Percentiles rank a stretch among this genome's conserved stretches.
These are phyloP conservation scores for Hyphantria cunea DNA, from an alignment of 1,140 invertebrate species.

Conservation along the genomic window DNA sequence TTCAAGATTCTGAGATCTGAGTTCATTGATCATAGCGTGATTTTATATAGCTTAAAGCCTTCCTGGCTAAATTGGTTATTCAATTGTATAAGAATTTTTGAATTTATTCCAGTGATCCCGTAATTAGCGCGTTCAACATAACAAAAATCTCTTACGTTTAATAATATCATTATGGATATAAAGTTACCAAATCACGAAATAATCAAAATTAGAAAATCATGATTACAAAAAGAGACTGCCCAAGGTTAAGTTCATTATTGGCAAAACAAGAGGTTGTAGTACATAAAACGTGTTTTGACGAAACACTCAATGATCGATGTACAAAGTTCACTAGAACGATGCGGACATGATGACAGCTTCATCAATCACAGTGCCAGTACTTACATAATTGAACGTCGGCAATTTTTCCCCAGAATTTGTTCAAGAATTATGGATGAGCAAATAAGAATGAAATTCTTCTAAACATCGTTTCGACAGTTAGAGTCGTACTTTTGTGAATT, in stretches of 20 bases:
- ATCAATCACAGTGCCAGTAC: slow-evolving; percentile 20
- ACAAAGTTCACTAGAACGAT: slow-evolving; percentile 14
- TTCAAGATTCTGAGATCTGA: no score
- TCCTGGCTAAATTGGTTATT: no score
- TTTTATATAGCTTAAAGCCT: no score
- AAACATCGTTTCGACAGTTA: not conserved
- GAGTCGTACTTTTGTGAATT: no score
- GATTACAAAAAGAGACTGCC: no score
- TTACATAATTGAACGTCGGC: slow-evolving; percentile 32
- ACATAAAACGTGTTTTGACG: slow-evolving; percentile 21
- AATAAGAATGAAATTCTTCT: slow-evolving; percentile 2
- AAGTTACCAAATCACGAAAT: not conserved
- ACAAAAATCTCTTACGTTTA: no score
- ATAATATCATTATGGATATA: not conserved
- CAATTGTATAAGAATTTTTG: no score
- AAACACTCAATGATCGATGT: slow-evolving; percentile 29
- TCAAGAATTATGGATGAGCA: slow-evolving; percentile 26
- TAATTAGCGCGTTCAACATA: no score
- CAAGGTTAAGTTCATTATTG: slow-evolving; percentile 18
- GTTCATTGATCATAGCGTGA: no score
- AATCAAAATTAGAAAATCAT: not conserved
- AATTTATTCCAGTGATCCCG: no score
- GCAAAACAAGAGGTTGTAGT: slow-evolving; percentile 14
- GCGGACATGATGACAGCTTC: slow-evolving; percentile 20
- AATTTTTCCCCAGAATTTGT: slow-evolving; percentile 25